Base-by-base conservation (phyloP, 1,140 invertebrate species). In the Tetragnatha versicolor region DNA sequence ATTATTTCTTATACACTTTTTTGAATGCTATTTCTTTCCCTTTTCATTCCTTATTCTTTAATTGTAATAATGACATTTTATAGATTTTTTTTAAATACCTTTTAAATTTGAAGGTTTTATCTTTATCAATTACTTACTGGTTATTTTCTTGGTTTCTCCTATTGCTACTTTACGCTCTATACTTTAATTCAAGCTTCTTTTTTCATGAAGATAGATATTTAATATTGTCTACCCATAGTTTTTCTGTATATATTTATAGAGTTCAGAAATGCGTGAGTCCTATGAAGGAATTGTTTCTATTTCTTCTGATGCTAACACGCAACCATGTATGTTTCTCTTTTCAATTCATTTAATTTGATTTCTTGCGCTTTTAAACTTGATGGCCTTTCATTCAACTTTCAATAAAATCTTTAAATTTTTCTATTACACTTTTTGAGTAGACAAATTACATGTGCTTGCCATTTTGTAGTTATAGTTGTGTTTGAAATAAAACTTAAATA, bases 261-360 rank as follows among this genome's bases (percentile, higher is more conserved):
- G 73, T 29, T 76, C 73, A 51, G 73, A 63, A 65, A 76, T 76
- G 4, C 58, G 73, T 29, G 73, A 76, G 22, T 25, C 73, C 20
- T 76, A 49, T 76, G 73, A 76, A 65, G 73, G 73, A 14, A 42
- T 45, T 10, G 60, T 76, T 35, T 14, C 39, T 35, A 76, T 65
- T 35, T 20, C 33, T 53, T 61, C 70, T 63, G 73, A 76, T 53
- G 60, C 53, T 65, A 61, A 76, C 39, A 53, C 73, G 6, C 73
- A 76, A 42, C 73, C 73, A 35, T 76, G 73, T 76, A 76, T 22
- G 73, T 63, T 27, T 51, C 9, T 27, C 25, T 20, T 60, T 45
- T 73, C 25, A 17, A n/a, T 17, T 17, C 7, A 55, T 60, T 60
- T 14, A 25, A 10, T 17, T 60, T 25, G n/a, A 27, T 25, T 55